These are phyloP conservation scores for Lagenorhynchus albirostris DNA, from an alignment of 2,113 vertebrate genomes.

Conservation along the genomic window DNA sequence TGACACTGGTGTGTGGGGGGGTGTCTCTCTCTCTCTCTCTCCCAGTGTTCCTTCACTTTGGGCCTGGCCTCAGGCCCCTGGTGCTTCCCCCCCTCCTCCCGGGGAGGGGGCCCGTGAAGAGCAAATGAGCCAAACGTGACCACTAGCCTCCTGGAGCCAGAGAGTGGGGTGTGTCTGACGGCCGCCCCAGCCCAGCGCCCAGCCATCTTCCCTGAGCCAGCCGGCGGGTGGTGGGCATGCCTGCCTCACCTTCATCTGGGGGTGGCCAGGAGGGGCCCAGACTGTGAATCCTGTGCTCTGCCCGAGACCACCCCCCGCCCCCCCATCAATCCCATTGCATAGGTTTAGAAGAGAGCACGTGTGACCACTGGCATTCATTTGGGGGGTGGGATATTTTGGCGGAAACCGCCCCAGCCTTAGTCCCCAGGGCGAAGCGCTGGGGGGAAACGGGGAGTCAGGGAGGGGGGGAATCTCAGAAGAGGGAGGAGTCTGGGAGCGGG, in stretches of 20 bases:
- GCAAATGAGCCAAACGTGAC: constrained; percentile 77
- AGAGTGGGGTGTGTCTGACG: constrained; percentile 12
- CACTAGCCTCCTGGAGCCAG: constrained; percentile 76
- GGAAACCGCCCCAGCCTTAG: constrained; percentile 73
- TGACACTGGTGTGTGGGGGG: constrained; percentile 1
- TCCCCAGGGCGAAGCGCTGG: constrained; percentile 67
- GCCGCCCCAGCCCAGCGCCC: constrained; percentile 42
- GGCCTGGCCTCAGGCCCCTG: constrained; percentile 69
- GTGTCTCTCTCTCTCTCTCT: not conserved
- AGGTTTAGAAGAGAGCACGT: constrained; percentile 73
- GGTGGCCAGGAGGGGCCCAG: constrained; percentile 73
- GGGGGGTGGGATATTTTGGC: constrained; percentile 71
- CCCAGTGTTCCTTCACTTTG: constrained; percentile 62
- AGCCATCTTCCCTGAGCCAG: constrained; percentile 69
- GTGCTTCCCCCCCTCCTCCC: constrained; percentile 74
- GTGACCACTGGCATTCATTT: constrained; percentile 73
- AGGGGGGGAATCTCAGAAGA: constrained; percentile 62
- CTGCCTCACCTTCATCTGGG: constrained; percentile 70
- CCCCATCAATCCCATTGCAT: constrained; percentile 70
- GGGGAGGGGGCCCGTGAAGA: constrained; percentile 74
- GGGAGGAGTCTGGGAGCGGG: constrained; percentile 75
- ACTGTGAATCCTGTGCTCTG: constrained; percentile 73
- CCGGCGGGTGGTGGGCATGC: constrained; percentile 45
- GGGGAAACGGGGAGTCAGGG: constrained; percentile 67
- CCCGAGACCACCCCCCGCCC: constrained; percentile 21